Conservation (phyloP, 2,113 vertebrate species). For the Indicator maculatus region DNA sequence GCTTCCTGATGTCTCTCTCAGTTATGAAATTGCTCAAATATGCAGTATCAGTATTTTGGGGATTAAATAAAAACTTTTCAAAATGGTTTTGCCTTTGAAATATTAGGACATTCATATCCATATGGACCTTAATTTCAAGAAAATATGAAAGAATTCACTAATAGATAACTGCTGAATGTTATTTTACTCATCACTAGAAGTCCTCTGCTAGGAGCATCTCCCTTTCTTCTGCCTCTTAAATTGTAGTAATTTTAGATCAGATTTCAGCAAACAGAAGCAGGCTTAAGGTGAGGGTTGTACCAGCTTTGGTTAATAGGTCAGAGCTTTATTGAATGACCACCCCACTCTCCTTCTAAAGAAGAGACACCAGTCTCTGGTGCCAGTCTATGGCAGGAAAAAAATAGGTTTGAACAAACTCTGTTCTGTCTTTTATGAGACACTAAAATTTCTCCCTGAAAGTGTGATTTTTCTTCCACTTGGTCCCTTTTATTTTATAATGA, state of each 20-base stretch:
- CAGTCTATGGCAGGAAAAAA: background rate
- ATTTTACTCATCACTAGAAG: background rate
- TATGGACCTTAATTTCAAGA: background rate
- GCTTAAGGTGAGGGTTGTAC: rapidly evolving
- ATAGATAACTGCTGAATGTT: background rate
- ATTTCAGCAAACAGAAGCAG: background rate
- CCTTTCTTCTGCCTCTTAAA: background rate
- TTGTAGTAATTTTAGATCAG: background rate
- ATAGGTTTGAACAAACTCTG: background rate
- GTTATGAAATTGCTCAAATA: background rate
- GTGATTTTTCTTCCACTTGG: background rate
- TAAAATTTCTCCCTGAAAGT: background rate
- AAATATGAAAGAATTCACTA: background rate
- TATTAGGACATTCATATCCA: background rate
- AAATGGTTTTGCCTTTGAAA: background rate
- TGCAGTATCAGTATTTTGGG: background rate
- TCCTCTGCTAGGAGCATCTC: background rate
- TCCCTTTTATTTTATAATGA: background rate
- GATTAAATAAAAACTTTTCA: background rate
- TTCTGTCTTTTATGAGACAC: background rate
- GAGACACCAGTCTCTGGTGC: background rate
- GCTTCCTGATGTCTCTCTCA: background rate
- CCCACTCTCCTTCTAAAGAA: background rate
- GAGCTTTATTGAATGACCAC: background rate
- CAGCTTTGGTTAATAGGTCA: background rate